phyloP scores from a whole-genome alignment of 2,113 vertebrate species.

The Heterotis niloticus region DNA sequence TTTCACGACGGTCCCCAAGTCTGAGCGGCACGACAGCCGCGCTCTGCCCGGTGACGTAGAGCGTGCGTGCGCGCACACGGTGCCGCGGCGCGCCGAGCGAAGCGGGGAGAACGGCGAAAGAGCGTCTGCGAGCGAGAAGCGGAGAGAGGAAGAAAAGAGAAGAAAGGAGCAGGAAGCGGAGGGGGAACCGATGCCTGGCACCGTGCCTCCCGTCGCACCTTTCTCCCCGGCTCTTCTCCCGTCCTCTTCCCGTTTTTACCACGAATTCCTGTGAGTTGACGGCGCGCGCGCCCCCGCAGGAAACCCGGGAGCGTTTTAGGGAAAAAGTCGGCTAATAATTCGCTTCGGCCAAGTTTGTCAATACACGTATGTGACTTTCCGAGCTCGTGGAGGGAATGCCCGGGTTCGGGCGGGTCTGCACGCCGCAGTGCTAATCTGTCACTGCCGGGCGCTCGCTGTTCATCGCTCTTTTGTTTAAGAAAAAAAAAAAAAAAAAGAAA shows the following conservation, averaged over 20 bases:
- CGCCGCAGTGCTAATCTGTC: no score
- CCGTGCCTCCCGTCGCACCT: constrained; percentile 26
- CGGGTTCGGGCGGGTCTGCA: no score
- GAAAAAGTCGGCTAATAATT: background rate
- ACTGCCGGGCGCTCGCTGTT: no score
- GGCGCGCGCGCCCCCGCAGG: no score
- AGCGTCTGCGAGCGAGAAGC: constrained; percentile 30
- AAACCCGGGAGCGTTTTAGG: no score
- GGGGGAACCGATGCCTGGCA: background rate
- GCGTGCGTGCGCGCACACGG: constrained; percentile 31
- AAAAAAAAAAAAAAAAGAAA: no score
- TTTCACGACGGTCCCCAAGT: constrained; percentile 17
- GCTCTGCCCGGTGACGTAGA: constrained; percentile 38
- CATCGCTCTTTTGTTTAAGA: no score
- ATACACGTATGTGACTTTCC: background rate
- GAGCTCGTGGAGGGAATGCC: no score
- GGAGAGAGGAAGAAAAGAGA: constrained; percentile 34
- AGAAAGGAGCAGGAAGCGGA: constrained; percentile 27
- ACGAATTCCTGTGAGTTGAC: no score
- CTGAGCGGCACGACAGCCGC: constrained; percentile 25
- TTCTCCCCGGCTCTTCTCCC: background rate
- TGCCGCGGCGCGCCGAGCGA: constrained; percentile 37
- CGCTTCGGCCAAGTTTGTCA: background rate
- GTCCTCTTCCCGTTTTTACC: background rate
- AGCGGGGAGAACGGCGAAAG: constrained; percentile 27